Percentiles rank a stretch among this genome's conserved stretches.
Conservation (phyloP, 2,888 invertebrate genomes). For the Campoplex capitator region DNA sequence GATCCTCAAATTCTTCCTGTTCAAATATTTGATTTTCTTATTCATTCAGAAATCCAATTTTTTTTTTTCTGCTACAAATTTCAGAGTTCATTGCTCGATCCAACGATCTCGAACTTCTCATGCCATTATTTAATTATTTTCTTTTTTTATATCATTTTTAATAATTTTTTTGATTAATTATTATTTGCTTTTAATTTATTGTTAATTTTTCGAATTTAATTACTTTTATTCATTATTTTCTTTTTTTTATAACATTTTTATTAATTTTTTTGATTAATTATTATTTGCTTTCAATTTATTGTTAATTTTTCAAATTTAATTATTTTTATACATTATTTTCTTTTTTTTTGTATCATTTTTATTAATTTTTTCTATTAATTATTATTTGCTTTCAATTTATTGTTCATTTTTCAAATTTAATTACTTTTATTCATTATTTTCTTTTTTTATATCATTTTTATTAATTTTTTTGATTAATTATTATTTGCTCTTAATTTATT, state of each 20-base stretch:
- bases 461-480: not conserved
- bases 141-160: too few relatives aligned
- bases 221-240: not conserved
- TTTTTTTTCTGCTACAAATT: not conserved
- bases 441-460: too few relatives aligned
- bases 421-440: too few relatives aligned
- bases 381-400: not conserved
- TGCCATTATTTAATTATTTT: not conserved
- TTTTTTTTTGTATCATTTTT: too few relatives aligned
- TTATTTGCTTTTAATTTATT: too few relatives aligned
- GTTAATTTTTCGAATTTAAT: too few relatives aligned
- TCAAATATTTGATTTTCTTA: slow-evolving; percentile 5
- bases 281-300: not conserved
- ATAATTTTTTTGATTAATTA: too few relatives aligned
- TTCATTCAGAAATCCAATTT: too few relatives aligned
- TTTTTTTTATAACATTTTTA: too few relatives aligned
- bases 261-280: not conserved
- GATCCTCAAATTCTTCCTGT: slow-evolving; percentile 17
- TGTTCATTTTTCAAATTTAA: too few relatives aligned
- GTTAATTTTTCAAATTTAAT: too few relatives aligned
- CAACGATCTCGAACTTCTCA: not conserved
- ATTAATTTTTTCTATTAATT: not conserved
- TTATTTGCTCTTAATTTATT: not conserved
- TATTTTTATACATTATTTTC: not conserved
- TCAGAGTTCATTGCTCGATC: not conserved